A percentile compares a stretch with the other conserved stretches of the same genome.
Conservation (phyloP, 2,113 vertebrate species). For the Thymallus thymallus region DNA sequence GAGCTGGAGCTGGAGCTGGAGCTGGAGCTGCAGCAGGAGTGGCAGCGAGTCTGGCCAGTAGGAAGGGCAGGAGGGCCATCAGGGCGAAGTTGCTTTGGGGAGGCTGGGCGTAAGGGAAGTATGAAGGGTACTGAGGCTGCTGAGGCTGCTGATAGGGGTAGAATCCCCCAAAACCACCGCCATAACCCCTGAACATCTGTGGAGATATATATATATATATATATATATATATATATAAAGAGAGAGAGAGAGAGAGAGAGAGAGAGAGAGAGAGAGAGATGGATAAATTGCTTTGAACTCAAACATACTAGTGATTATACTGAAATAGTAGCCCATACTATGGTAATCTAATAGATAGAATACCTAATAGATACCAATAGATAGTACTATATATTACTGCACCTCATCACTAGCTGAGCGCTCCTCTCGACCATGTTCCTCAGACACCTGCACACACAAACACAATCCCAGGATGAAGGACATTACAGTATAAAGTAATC, state of each 20-base stretch:
- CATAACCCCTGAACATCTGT: slow-evolving; percentile 2
- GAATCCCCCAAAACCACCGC: slow-evolving; percentile 16
- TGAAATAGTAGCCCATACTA: neutral
- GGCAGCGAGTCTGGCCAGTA: neutral
- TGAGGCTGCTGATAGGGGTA: neutral
- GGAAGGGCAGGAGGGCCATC: neutral
- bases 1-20: neutral
- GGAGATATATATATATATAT: too few relatives aligned
- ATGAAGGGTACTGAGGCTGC: neutral
- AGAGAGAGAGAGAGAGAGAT: neutral
- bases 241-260: neutral
- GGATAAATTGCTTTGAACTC: neutral
- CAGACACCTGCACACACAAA: neutral
- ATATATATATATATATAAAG: too few relatives aligned
- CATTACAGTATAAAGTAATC: neutral
- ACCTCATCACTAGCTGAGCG: slow-evolving; percentile 42
- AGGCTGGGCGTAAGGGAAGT: neutral
- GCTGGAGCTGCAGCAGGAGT: neutral
- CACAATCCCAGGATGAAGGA: neutral
- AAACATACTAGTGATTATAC: neutral
- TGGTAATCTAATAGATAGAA: too few relatives aligned
- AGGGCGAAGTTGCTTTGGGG: neutral
- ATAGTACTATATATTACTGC: neutral
- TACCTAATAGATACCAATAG: neutral
- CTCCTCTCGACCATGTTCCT: slow-evolving; percentile 16